Evolutionary conservation across 2,113 vertebrate species (phyloP), one percentile per base, ranked within the genome.

Genomic region (Heterotilapia buettikoferi): DNA sequence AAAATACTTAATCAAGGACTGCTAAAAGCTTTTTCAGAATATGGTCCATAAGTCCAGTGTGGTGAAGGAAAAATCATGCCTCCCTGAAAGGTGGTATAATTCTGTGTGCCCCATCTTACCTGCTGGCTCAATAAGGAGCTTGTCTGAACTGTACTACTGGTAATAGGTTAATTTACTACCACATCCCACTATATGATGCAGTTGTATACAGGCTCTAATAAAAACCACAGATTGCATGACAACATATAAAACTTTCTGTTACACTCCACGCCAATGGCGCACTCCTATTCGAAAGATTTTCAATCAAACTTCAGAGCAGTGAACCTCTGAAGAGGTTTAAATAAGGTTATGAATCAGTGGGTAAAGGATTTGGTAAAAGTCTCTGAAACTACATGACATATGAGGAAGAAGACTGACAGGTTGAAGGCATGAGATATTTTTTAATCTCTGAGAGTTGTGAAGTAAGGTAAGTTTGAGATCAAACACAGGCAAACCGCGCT

Each of bases 121-220:
- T 82, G 45, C 78, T 83, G 90, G 88, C 90, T 89, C 90, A 92
- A 90, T 94, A 92, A 91, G 93, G 84, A 87, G 80, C 85, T 90
- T 93, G 93, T 93, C 92, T 92, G 84, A 90, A 88, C 93, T 90
- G 88, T 92, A 90, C 88, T 92, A 93, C 83, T 86, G 86, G 78
- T 90, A 93, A 95, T 89, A 82, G 89, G 52, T 92, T 94, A 93
- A 94, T 95, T 94, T 95, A 94, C 84, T 63, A 83, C 83, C 73
- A 76, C 86, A 88, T 86, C 24, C 68, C 63, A 80, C 86, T 79
- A 82, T 89, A 85, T 90, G 90, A 93, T 93, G 84, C 86, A 2
- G 83, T 91, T 93, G 91, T 92, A 91, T 92, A 93, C 88, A 54
- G 33, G 14, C 63, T 89, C 85, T 83, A 86, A 92, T 92, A 93